A percentile compares a stretch with the other conserved stretches of the same genome.
Conservation (phyloP, 1,140 invertebrate genomes). For the Melanaphis sacchari region DNA sequence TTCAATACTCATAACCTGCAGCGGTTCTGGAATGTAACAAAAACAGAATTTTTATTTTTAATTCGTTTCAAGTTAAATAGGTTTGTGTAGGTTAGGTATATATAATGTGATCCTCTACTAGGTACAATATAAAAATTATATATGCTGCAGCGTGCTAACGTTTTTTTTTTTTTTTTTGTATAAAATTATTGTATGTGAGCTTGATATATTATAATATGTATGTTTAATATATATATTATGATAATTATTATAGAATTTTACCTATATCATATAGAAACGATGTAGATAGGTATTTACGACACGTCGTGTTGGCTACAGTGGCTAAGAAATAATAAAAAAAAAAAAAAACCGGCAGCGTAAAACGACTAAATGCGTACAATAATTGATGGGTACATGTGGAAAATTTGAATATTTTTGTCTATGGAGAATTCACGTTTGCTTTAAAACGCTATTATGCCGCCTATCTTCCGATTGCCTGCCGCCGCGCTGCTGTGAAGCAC, state of each 20-base stretch:
- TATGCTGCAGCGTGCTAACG: not conserved
- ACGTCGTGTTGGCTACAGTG: not conserved
- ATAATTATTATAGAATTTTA: not conserved
- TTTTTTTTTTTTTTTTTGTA: not conserved
- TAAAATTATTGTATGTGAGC: not conserved
- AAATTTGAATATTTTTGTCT: conserved; percentile 45
- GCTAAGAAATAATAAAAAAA: not conserved
- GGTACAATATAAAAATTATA: not conserved
- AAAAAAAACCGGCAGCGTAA: conserved; percentile 2
- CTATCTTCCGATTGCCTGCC: not conserved
- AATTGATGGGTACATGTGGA: conserved; percentile 43
- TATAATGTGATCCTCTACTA: not conserved
- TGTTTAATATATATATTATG: conserved; percentile 10
- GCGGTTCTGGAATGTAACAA: conserved; percentile 30
- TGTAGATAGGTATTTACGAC: conserved; percentile 11
- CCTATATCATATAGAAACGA: not conserved
- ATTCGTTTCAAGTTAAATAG: not conserved
- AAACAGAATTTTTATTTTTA: not conserved
- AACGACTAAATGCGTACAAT: not conserved
- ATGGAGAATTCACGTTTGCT: conserved; percentile 12
- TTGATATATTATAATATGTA: not conserved
- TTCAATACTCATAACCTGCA: conserved; percentile 51
- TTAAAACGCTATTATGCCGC: not conserved
- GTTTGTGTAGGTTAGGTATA: not conserved
- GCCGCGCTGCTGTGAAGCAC: not conserved